Evolutionary conservation across 92 coral and sea anemone genomes (phyloP).

Genomic region (Epizoanthus stellaris): DNA sequence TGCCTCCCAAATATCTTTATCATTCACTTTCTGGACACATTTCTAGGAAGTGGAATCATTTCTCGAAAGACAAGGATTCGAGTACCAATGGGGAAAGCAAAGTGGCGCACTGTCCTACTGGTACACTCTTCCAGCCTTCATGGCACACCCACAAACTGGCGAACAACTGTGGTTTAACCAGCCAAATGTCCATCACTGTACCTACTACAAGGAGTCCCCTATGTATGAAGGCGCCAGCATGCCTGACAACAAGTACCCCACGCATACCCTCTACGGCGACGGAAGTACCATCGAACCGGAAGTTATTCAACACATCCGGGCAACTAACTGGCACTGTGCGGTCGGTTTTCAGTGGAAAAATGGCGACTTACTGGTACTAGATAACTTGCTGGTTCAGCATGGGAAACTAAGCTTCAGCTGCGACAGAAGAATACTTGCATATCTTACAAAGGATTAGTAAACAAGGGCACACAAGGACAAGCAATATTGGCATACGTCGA

Average conservation of each 20-base stretch:
- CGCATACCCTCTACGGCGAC: conserved; percentile 83
- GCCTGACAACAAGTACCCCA: conserved; percentile 77
- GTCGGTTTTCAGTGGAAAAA: conserved; percentile 90
- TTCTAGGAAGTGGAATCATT: conserved; percentile 74
- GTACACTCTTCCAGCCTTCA: conserved; percentile 74
- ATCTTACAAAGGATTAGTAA: conserved; percentile 63
- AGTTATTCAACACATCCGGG: conserved; percentile 81
- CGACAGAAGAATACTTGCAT: conserved; percentile 68
- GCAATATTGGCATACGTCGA: too few species aligned
- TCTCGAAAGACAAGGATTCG: conserved; percentile 57
- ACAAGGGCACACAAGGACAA: too few species aligned
- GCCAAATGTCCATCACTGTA: conserved; percentile 82
- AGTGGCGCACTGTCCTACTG: conserved; percentile 74
- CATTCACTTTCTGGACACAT: background rate
- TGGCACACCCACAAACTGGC: conserved; percentile 81
- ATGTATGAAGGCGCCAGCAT: conserved; percentile 76
- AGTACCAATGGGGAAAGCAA: conserved; percentile 70
- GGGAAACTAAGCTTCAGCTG: conserved; percentile 74
- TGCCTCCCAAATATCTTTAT: too few species aligned
- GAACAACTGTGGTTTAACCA: conserved; percentile 87
- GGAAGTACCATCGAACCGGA: conserved; percentile 85
- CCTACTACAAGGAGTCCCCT: conserved; percentile 90
- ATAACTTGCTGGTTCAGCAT: conserved; percentile 72
- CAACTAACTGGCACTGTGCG: conserved; percentile 74
- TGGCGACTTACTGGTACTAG: conserved; percentile 81